phyloP scores from a whole-genome alignment of 2,797 vertebrate species.

The Benthosema pterotum region DNA sequence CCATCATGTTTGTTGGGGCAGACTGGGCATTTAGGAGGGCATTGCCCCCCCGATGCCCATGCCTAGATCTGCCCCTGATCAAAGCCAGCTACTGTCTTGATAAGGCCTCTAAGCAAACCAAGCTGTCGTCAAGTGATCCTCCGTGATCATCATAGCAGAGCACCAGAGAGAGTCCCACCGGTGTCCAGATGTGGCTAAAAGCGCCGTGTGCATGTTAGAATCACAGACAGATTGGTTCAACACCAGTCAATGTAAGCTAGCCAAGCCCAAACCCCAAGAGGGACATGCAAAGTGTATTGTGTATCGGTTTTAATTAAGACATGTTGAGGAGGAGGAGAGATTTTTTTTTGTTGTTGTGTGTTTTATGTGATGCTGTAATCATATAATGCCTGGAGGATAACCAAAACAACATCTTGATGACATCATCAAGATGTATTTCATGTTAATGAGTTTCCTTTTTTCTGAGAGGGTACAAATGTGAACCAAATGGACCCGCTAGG shows the following conservation, averaged over 20 bases:
- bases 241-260: not conserved
- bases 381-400: no score
- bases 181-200: slow-evolving; percentile 51
- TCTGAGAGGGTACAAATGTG: no score
- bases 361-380: no score
- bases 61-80: no score
- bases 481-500: no score
- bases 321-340: not conserved
- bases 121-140: slow-evolving; percentile 61
- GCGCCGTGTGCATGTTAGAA: slow-evolving; percentile 37
- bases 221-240: slow-evolving; percentile 51
- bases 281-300: not conserved
- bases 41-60: no score
- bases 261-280: not conserved
- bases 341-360: not conserved
- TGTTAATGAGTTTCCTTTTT: no score
- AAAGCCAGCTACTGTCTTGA: slow-evolving; percentile 16
- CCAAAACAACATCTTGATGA: no score
- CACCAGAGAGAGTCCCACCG: slow-evolving; percentile 48
- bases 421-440: no score
- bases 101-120: slow-evolving; percentile 29
- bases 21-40: no score
- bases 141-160: slow-evolving; percentile 47
- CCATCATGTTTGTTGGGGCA: no score
- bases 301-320: slow-evolving; percentile 1